Percentiles rank a stretch among this genome's conserved stretches.
These are phyloP conservation scores for Leucoraja erinaceus DNA, from an alignment of 2,113 vertebrate species.

Conservation along the genomic window DNA sequence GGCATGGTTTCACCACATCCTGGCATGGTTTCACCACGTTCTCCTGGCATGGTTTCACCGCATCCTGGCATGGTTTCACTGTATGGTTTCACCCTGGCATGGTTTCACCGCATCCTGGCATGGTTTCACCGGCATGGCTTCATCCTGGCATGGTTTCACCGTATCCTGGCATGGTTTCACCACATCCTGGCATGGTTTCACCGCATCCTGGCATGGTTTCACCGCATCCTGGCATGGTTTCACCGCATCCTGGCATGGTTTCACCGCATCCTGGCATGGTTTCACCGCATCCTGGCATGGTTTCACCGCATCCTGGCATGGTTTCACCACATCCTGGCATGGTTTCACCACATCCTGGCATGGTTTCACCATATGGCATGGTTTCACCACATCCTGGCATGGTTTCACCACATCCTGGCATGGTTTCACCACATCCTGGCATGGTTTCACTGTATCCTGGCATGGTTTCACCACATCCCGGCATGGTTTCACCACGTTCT, in stretches of 20 bases:
- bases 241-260: neutral
- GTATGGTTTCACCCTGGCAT: neutral
- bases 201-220: neutral
- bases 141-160: neutral
- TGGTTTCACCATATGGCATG: too few species aligned
- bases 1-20: neutral
- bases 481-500: too few species aligned
- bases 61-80: neutral
- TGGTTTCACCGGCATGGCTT: neutral
- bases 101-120: too few species aligned
- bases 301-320: too few species aligned
- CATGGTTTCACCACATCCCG: neutral
- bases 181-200: too few species aligned
- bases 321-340: neutral
- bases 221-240: neutral
- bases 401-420: too few species aligned
- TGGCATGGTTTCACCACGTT: neutral
- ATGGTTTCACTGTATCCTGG: too few species aligned
- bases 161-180: too few species aligned
- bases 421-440: neutral
- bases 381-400: too few species aligned
- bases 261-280: neutral
- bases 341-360: too few species aligned
- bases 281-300: too few species aligned
- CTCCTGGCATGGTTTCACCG: neutral